Evolutionary conservation across 2,888 invertebrate species (phyloP).

Genomic region (Himalopsyche japonica): DNA sequence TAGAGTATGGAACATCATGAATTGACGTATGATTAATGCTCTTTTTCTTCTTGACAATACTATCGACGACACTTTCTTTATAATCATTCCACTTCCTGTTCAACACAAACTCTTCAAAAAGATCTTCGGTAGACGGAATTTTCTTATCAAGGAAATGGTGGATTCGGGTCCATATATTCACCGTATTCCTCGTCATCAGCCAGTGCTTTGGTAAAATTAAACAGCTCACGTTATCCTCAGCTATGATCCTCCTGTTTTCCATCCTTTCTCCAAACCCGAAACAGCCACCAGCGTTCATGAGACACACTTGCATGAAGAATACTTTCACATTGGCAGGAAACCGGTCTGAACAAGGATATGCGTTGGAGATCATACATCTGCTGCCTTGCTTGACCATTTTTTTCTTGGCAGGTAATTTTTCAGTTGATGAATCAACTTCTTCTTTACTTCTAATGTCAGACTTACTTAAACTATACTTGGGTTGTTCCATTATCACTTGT

Average conservation of each 20-base stretch:
- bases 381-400: neutral
- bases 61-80: conserved; percentile 56
- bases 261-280: conserved; percentile 75
- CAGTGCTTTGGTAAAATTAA: conserved; percentile 72
- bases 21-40: conserved; percentile 61
- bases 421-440: neutral
- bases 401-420: neutral
- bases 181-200: conserved; percentile 67
- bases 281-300: conserved; percentile 62
- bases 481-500: neutral
- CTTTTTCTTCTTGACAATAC: conserved; percentile 55
- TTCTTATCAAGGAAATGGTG: conserved; percentile 62
- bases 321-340: conserved; percentile 41
- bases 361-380: neutral
- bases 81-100: conserved; percentile 62
- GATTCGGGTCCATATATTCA: conserved; percentile 68
- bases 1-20: conserved; percentile 68
- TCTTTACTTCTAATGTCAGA: neutral
- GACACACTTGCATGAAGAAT: conserved; percentile 60
- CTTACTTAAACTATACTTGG: neutral
- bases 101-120: conserved; percentile 44
- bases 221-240: conserved; percentile 59
- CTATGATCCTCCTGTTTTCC: conserved; percentile 68
- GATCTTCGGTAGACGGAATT: conserved; percentile 44
- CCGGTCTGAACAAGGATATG: neutral